These are phyloP conservation scores for Monochamus saltuarius DNA, from an alignment of 1,140 invertebrate species.

Conservation along the genomic window DNA sequence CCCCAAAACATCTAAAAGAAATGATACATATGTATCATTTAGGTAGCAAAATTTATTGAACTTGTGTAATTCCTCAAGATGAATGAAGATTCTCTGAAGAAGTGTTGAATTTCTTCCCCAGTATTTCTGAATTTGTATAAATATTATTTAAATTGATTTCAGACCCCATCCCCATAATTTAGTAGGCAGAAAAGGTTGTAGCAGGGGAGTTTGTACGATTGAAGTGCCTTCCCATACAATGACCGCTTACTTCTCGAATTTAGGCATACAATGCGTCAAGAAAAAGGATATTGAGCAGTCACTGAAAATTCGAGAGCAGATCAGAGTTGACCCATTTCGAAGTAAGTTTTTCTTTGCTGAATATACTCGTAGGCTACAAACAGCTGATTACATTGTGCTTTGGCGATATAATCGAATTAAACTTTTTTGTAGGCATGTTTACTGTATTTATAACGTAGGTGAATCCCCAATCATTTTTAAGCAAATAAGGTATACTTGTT, in stretches of 20 bases:
- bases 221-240: slow-evolving; percentile 72
- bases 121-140: neutral
- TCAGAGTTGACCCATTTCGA: slow-evolving; percentile 89
- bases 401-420: too few species aligned
- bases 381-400: neutral
- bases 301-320: slow-evolving; percentile 75
- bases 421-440: too few species aligned
- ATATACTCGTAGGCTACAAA: neutral
- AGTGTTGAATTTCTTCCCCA: too few species aligned
- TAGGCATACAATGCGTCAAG: slow-evolving; percentile 96
- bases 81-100: too few species aligned
- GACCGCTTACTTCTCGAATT: slow-evolving; percentile 80
- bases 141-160: neutral
- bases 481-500: too few species aligned
- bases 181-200: slow-evolving; percentile 89
- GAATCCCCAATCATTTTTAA: too few species aligned
- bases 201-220: slow-evolving; percentile 86
- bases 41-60: too few species aligned
- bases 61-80: too few species aligned
- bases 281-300: slow-evolving; percentile 91
- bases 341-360: slow-evolving; percentile 67
- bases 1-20: too few species aligned
- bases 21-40: too few species aligned
- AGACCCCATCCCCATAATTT: slow-evolving; percentile 94
- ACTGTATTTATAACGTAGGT: too few species aligned